phyloP scores from a whole-genome alignment of 2,888 invertebrate species.

The Synergus laeviventris region DNA sequence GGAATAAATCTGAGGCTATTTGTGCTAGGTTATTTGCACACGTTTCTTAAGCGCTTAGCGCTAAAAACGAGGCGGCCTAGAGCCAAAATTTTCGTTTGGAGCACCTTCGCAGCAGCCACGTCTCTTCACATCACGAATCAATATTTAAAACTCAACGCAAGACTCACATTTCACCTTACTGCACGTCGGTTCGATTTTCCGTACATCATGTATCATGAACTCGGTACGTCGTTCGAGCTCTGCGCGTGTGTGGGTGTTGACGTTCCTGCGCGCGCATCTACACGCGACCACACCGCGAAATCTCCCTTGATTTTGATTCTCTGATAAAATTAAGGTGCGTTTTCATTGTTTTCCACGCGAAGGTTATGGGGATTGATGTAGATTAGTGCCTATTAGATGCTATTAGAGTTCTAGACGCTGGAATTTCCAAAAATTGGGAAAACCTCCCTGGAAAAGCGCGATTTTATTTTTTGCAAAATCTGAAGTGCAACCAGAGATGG shows the following conservation, averaged over 20 bases:
- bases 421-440: neutral
- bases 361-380: too few species aligned
- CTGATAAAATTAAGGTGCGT: too few species aligned
- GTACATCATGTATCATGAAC: slow-evolving; percentile 54
- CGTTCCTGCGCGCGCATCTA: too few species aligned
- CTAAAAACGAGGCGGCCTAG: slow-evolving; percentile 42
- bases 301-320: too few species aligned
- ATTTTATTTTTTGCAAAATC: too few species aligned
- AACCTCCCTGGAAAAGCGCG: too few species aligned
- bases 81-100: slow-evolving; percentile 51
- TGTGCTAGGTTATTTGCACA: slow-evolving; percentile 62
- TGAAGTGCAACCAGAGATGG: too few species aligned
- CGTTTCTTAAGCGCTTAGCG: slow-evolving; percentile 52
- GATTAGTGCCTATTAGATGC: too few species aligned
- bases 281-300: too few species aligned
- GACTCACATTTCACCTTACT: slow-evolving; percentile 65
- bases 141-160: slow-evolving; percentile 68
- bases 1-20: slow-evolving; percentile 56
- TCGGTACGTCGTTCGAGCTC: slow-evolving; percentile 37
- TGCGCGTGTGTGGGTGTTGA: neutral
- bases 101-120: slow-evolving; percentile 52
- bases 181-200: slow-evolving; percentile 62
- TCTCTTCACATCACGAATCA: slow-evolving; percentile 60
- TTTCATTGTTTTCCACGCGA: too few species aligned
- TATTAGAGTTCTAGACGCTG: too few species aligned